A percentile compares a stretch with the other conserved stretches of the same genome.
phyloP scores from a whole-genome alignment of 2,888 invertebrate species.

The Ophion ventricosus region DNA sequence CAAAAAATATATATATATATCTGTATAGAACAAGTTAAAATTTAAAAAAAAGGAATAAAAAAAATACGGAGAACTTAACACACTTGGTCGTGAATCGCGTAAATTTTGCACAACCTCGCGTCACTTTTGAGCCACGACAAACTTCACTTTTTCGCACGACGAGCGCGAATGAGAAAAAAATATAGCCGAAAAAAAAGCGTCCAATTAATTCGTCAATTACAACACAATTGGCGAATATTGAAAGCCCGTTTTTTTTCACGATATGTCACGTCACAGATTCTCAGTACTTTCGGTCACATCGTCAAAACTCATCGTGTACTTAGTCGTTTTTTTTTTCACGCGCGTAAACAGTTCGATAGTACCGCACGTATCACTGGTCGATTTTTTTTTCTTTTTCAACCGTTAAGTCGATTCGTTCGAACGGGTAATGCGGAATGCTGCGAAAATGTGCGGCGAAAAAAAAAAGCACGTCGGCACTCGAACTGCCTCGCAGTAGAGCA shows the following conservation, averaged over 20 bases:
- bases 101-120: slow-evolving; percentile 14
- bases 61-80: not conserved
- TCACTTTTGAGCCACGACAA: slow-evolving; percentile 8
- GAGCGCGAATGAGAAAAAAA: not conserved
- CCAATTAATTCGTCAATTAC: slow-evolving; percentile 23
- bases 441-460: not conserved
- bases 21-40: not conserved
- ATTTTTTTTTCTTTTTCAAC: not conserved
- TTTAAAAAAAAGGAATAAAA: not conserved
- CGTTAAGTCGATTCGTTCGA: not conserved
- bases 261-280: not conserved
- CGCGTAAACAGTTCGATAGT: slow-evolving; percentile 11
- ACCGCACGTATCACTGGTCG: not conserved
- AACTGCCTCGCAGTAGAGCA: not conserved
- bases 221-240: not conserved
- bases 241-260: not conserved
- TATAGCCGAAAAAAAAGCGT: no score
- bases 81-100: not conserved
- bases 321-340: not conserved
- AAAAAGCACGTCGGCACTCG: not conserved
- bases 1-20: not conserved
- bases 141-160: slow-evolving; percentile 25
- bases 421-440: not conserved
- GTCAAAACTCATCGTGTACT: not conserved
- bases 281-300: not conserved